Evolutionary conservation across 2,113 vertebrate species (phyloP).

Genomic region (Hucho hucho): DNA sequence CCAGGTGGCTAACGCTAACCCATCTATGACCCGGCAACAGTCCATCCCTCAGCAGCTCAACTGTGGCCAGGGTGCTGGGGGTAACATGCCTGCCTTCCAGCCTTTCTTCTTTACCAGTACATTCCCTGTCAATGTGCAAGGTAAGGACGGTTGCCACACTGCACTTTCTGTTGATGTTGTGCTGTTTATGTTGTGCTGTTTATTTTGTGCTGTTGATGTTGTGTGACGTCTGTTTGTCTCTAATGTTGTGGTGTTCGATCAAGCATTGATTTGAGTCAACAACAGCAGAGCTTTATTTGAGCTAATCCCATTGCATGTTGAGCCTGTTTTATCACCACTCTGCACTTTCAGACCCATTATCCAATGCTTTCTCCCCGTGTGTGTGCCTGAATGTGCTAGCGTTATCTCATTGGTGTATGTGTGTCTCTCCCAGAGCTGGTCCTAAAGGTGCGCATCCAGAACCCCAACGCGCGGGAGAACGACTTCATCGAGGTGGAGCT

Average conservation of each 20-base stretch:
- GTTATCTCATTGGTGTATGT: too few relatives aligned
- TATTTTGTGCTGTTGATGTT: not conserved
- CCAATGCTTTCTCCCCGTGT: not conserved
- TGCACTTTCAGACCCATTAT: not conserved
- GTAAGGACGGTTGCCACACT: constrained; percentile 64
- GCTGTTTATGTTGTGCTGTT: too few relatives aligned
- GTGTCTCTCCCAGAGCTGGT: constrained; percentile 82
- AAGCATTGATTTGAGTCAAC: too few relatives aligned
- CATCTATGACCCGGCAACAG: constrained; percentile 73
- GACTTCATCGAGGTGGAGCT: constrained; percentile 99
- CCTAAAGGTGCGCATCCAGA: constrained; percentile 95
- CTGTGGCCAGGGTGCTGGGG: constrained; percentile 69
- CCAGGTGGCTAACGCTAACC: constrained; percentile 59
- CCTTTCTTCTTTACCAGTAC: constrained; percentile 95
- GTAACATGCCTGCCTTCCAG: constrained; percentile 87
- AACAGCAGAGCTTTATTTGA: too few relatives aligned
- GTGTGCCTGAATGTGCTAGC: not conserved
- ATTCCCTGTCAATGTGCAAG: constrained; percentile 92
- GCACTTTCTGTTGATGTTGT: not conserved
- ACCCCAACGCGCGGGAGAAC: constrained; percentile 86
- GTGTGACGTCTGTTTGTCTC: not conserved
- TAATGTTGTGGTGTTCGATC: too few relatives aligned
- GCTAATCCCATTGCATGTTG: too few relatives aligned
- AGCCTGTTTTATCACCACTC: too few relatives aligned
- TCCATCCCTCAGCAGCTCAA: constrained; percentile 79